Conservation (phyloP, 1,140 invertebrate species). For the Meteorus sp. region DNA sequence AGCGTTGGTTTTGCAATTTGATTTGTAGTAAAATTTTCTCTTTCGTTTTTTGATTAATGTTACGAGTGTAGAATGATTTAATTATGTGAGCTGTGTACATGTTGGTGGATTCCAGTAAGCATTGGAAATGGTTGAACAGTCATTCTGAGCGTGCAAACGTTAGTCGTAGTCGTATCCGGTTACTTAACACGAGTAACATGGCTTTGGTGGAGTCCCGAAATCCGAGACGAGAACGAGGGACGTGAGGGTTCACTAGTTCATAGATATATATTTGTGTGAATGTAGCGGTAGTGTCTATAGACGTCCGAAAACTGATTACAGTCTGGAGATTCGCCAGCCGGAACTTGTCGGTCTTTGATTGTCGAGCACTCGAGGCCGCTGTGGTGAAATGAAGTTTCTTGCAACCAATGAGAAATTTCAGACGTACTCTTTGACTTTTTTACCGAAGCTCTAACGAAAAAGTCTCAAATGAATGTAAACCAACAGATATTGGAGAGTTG, state of each 20-base stretch:
- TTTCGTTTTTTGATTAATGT: too few relatives aligned
- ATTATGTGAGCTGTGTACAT: background rate
- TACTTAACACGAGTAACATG: constrained; percentile 11
- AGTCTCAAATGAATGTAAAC: too few relatives aligned
- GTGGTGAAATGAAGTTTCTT: too few relatives aligned
- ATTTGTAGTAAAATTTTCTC: too few relatives aligned
- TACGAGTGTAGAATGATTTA: too few relatives aligned
- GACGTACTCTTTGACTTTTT: too few relatives aligned
- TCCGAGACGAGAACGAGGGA: constrained; percentile 7
- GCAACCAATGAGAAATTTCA: too few relatives aligned
- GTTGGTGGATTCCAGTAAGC: background rate
- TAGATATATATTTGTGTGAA: too few relatives aligned
- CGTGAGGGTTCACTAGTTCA: constrained; percentile 7
- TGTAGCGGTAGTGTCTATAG: too few relatives aligned
- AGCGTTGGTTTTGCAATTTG: too few relatives aligned
- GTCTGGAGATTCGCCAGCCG: constrained; percentile 24
- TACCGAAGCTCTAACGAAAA: too few relatives aligned
- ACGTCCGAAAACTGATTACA: constrained; percentile 27
- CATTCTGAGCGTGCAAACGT: background rate
- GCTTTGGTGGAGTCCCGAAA: constrained; percentile 9
- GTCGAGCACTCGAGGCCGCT: constrained; percentile 14
- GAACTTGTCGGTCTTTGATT: constrained; percentile 29
- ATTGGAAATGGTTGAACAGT: constrained; percentile 6
- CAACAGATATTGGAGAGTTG: too few relatives aligned
- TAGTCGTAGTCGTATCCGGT: constrained; percentile 5